phyloP scores from a whole-genome alignment of 37 sponge, comb jelly and placozoan genomes.

The Haliclona indistincta region DNA sequence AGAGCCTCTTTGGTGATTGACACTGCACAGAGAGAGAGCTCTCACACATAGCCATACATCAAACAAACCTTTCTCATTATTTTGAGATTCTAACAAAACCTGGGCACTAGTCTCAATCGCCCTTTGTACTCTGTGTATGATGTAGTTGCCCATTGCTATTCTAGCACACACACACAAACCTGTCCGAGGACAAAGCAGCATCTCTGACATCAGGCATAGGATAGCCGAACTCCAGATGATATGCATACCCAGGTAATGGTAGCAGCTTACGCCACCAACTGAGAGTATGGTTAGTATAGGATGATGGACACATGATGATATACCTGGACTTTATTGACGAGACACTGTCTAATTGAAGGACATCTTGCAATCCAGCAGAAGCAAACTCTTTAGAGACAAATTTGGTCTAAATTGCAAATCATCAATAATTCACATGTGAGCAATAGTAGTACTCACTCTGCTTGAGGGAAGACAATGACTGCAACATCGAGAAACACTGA shows the following conservation, averaged over 20 bases:
- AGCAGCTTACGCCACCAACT: not conserved
- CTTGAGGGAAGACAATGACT: constrained; percentile 52
- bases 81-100: not conserved
- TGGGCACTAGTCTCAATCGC: not conserved
- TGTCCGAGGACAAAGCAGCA: not conserved
- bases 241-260: not conserved
- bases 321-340: not conserved
- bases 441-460: constrained; percentile 29
- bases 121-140: not conserved
- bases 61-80: constrained; percentile 6
- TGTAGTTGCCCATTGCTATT: not conserved
- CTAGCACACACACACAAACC: constrained; percentile 35
- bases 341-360: constrained; percentile 12
- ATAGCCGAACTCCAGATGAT: not conserved
- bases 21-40: not conserved
- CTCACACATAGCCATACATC: constrained; percentile 19
- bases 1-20: not conserved
- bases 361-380: constrained; percentile 12
- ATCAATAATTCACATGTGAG: not conserved
- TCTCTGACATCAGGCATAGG: not conserved
- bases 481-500: constrained; percentile 37
- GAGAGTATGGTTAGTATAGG: not conserved
- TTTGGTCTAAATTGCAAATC: constrained; percentile 10
- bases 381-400: not conserved
- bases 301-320: not conserved